Evolutionary conservation across 2,113 vertebrate species (phyloP).

Genomic region (Butorides virescens): DNA sequence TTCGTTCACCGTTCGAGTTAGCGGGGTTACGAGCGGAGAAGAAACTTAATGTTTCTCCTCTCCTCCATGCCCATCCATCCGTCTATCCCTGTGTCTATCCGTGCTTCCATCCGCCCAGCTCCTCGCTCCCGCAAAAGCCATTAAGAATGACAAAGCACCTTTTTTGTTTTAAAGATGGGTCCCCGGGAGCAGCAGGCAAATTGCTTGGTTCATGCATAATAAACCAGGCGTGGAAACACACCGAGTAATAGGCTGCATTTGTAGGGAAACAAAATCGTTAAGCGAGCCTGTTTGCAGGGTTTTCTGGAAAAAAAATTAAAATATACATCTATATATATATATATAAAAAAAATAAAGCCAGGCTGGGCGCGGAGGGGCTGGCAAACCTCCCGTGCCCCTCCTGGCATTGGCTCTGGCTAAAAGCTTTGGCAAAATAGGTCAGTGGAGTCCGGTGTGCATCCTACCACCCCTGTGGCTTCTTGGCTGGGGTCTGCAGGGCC

Average conservation of each 20-base stretch:
- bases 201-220: constrained; percentile 51
- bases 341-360: background rate
- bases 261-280: background rate
- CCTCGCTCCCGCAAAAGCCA: constrained; percentile 10
- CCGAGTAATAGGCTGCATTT: background rate
- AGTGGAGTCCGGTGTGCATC: background rate
- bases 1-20: background rate
- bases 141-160: constrained; percentile 32
- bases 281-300: background rate
- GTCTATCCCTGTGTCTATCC: background rate
- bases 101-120: background rate
- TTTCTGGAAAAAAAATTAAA: background rate
- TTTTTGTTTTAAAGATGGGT: constrained; percentile 34
- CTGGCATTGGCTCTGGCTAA: background rate
- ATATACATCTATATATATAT: too few species aligned
- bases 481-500: background rate
- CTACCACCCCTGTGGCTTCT: too few species aligned
- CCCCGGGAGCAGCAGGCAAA: constrained; percentile 41
- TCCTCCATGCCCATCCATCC: background rate
- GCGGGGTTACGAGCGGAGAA: background rate
- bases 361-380: background rate
- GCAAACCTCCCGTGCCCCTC: too few species aligned
- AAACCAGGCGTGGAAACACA: constrained; percentile 32
- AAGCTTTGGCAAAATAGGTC: background rate
- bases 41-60: background rate